Evolutionary conservation across 2,113 vertebrate species (phyloP).

Genomic region (Romanogobio albipinnatus): DNA sequence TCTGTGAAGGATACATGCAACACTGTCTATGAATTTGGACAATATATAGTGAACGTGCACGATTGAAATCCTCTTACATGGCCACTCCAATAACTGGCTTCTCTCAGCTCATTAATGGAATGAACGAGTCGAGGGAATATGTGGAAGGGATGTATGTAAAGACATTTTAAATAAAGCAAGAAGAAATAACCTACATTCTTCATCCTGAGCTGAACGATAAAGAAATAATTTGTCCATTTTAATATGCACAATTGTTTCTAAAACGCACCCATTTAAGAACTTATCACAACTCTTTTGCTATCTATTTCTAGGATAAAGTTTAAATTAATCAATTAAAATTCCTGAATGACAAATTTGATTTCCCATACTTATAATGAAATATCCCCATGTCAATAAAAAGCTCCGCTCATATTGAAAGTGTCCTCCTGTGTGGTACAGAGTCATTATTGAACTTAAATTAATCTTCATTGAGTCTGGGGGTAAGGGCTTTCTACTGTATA

Average conservation of each 20-base stretch:
- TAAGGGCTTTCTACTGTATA: slow-evolving; percentile 58
- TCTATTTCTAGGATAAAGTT: slow-evolving; percentile 39
- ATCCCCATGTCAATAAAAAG: slow-evolving; percentile 67
- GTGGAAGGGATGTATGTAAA: background rate
- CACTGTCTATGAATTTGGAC: too few species aligned
- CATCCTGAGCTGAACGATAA: background rate
- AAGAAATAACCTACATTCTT: background rate
- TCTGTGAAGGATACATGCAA: too few species aligned
- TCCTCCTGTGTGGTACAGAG: slow-evolving; percentile 60
- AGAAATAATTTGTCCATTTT: background rate
- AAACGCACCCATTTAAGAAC: background rate
- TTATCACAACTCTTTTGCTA: background rate
- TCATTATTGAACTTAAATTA: slow-evolving; percentile 68
- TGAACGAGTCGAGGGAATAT: background rate
- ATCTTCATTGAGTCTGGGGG: slow-evolving; percentile 57
- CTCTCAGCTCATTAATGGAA: background rate
- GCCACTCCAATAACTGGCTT: background rate
- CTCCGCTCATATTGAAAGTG: slow-evolving; percentile 57
- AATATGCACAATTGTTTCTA: slow-evolving; percentile 11
- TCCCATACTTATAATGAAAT: slow-evolving; percentile 70
- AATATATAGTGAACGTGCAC: background rate
- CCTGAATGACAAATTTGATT: slow-evolving; percentile 65
- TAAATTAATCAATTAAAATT: slow-evolving; percentile 69
- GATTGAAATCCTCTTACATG: background rate
- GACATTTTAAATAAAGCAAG: background rate